phyloP scores from a whole-genome alignment of 1,140 invertebrate genomes.

The Atta colombica region DNA sequence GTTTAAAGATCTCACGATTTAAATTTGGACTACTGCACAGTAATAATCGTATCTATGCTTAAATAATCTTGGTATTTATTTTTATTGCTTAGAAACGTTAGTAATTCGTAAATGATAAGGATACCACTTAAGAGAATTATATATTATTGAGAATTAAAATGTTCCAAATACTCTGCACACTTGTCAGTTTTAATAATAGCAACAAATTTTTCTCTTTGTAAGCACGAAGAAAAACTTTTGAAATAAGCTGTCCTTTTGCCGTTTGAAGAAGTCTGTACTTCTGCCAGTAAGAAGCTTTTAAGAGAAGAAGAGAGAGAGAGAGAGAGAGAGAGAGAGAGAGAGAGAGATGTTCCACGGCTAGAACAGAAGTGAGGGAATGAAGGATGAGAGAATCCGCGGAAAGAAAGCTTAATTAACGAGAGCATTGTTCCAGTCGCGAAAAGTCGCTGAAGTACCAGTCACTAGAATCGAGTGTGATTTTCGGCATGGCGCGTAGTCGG shows the following conservation, averaged over 20 bases:
- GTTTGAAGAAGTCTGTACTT: neutral
- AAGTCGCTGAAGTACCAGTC: constrained; percentile 78
- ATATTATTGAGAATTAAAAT: neutral
- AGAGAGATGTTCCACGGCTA: neutral
- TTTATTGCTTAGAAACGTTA: neutral
- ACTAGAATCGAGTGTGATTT: constrained; percentile 66
- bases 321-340: neutral
- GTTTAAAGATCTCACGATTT: neutral
- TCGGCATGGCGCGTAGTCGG: constrained; percentile 13
- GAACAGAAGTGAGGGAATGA: neutral
- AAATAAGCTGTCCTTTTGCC: constrained; percentile 7
- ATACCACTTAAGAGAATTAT: neutral
- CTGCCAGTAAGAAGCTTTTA: neutral
- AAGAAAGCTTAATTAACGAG: constrained; percentile 85
- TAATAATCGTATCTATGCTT: neutral
- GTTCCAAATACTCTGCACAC: neutral
- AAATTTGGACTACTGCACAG: constrained; percentile 8
- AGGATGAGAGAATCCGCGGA: constrained; percentile 70
- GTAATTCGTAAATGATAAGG: neutral
- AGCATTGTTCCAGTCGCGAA: constrained; percentile 82
- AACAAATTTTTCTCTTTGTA: neutral
- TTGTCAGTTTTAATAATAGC: constrained; percentile 4
- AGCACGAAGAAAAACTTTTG: neutral
- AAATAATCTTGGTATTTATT: neutral
- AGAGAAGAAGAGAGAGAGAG: neutral